Evolutionary conservation across 2,113 vertebrate genomes (phyloP).

Genomic region (Upupa epops): DNA sequence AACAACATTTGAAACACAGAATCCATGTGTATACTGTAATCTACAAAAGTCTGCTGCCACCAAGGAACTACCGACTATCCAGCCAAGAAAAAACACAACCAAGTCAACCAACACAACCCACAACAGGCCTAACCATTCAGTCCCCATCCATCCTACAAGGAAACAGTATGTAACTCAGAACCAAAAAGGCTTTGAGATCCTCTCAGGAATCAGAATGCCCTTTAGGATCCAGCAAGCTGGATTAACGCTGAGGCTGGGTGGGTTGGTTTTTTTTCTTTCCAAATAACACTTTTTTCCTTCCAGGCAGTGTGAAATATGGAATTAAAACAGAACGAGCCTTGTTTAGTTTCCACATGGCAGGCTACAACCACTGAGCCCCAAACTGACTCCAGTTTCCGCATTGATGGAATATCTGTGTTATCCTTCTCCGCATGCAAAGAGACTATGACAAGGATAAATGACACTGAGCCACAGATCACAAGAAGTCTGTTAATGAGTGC

Average conservation of each 20-base stretch:
- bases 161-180: neutral
- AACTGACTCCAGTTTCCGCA: neutral
- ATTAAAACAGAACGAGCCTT: neutral
- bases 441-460: neutral
- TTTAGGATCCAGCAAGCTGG: neutral
- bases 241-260: neutral
- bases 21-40: accelerated
- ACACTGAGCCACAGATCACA: neutral
- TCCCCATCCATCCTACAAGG: neutral
- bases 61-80: neutral
- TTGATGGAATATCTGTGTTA: neutral
- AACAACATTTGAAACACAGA: neutral
- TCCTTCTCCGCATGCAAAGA: neutral
- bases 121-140: neutral
- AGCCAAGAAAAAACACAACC: neutral
- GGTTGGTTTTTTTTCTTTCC: neutral
- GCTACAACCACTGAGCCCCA: neutral
- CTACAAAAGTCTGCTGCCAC: neutral
- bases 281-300: neutral
- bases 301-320: neutral
- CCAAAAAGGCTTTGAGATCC: neutral
- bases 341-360: neutral
- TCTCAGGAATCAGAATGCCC: neutral
- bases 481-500: neutral
- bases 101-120: neutral